Evolutionary conservation across 2,888 invertebrate genomes (phyloP), one percentile per base, ranked within the genome.

Genomic region (Cremastobaeus sp.): DNA sequence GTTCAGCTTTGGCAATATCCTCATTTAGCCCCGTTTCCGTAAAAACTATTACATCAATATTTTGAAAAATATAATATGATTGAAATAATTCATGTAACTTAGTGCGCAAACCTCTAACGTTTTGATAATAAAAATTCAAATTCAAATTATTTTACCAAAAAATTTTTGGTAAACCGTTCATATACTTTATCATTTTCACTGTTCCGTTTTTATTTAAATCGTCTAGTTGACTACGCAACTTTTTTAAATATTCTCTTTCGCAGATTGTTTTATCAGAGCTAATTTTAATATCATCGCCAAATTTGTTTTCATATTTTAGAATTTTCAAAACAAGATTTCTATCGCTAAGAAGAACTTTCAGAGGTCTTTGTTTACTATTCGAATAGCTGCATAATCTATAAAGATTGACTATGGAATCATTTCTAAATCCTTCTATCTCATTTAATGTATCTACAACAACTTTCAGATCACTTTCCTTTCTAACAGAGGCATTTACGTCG

Each of bases 131-230:
- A n/a, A n/a, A n/a, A n/a, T n/a, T n/a, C n/a, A n/a, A n/a, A n/a
- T n/a, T n/a, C n/a, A n/a, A n/a, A n/a, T n/a, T n/a, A n/a, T n/a
- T n/a, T n/a, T n/a, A n/a, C n/a, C n/a, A n/a, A n/a, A n/a, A n/a
- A 12, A 12, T 39, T 39, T 43, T 21, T 11, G 18, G 43, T 20
- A 9, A 12, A 9, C 43, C 43, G 8, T 43, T 43, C 11, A 43
- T 43, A 43, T 21, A 43, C 25, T 43, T 43, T 11, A 43, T 43
- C n/a, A 25, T 43, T 43, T 43, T 43, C 11, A 21, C 14, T 5
- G 9, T 14, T 5, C 25, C 18, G 8, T 43, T 25, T 11, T 5
- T 5, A 18, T 43, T 43, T 12, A 43, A 12, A 9, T n/a, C 8
- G 2, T 43, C 43, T 18, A 43, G 14, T 11, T 43, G 43, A 8